A percentile compares a stretch with the other conserved stretches of the same genome.
Evolutionary conservation across 2,888 invertebrate genomes (phyloP).

Genomic region (Furcula furcula): DNA sequence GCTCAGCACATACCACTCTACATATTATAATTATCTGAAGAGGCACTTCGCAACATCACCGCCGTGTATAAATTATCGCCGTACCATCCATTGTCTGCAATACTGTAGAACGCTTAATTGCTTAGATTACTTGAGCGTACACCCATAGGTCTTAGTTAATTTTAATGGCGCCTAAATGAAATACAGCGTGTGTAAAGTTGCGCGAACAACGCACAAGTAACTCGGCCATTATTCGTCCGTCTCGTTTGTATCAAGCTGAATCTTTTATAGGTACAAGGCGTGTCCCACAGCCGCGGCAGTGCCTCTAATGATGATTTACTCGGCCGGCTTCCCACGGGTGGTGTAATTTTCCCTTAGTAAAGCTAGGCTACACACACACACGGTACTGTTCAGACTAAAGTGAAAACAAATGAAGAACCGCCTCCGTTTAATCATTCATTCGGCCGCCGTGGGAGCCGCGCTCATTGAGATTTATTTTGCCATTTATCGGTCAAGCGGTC

Average conservation of each 20-base stretch:
- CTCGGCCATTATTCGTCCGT: constrained; percentile 53
- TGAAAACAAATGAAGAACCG: constrained; percentile 77
- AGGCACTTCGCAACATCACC: not conserved
- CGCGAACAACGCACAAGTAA: constrained; percentile 31
- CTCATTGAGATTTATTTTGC: constrained; percentile 71
- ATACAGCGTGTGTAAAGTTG: constrained; percentile 29
- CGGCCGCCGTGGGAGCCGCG: constrained; percentile 45
- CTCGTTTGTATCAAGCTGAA: constrained; percentile 73
- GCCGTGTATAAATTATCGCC: not conserved
- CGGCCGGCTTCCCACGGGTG: constrained; percentile 63
- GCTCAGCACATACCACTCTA: too few species aligned
- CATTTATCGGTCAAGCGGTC: constrained; percentile 52
- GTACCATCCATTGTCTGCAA: not conserved
- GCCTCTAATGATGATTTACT: constrained; percentile 75
- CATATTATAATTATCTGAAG: too few species aligned
- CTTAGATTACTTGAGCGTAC: constrained; percentile 22
- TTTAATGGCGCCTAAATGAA: constrained; percentile 34
- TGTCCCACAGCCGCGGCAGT: constrained; percentile 52
- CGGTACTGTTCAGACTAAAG: constrained; percentile 63
- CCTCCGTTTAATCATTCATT: constrained; percentile 76
- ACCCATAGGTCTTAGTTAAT: constrained; percentile 33
- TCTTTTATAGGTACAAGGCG: constrained; percentile 74
- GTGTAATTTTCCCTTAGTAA: constrained; percentile 73
- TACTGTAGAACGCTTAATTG: constrained; percentile 16
- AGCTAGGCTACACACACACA: constrained; percentile 43